Evolutionary conservation across 2,888 invertebrate genomes (phyloP).

Genomic region (Apodemia duryi): DNA sequence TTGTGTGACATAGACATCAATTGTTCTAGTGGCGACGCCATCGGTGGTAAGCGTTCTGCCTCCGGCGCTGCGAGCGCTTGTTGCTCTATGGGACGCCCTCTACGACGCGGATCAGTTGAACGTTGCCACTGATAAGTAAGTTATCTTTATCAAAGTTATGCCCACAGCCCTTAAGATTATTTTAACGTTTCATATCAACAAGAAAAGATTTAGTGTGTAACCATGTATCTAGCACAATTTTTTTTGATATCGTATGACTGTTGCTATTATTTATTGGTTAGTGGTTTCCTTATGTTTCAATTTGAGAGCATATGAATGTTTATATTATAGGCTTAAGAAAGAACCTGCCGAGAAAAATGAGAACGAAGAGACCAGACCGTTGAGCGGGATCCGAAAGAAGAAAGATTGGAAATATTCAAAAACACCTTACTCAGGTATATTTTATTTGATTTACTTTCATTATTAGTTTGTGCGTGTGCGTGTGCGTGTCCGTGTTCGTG

Average conservation of each 20-base stretch:
- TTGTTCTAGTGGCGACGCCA: no score
- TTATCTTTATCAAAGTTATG: not conserved
- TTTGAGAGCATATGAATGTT: not conserved
- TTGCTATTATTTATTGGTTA: not conserved
- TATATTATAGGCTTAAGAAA: slow-evolving; percentile 42
- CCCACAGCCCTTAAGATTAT: no score
- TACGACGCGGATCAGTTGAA: slow-evolving; percentile 69
- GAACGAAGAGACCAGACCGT: slow-evolving; percentile 41
- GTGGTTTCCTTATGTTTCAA: not conserved
- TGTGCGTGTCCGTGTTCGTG: no score
- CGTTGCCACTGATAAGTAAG: slow-evolving; percentile 60
- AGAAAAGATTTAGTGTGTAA: no score
- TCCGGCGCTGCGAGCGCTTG: slow-evolving; percentile 91
- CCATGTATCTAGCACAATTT: no score
- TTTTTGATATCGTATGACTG: no score
- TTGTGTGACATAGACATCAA: no score
- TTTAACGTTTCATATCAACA: no score
- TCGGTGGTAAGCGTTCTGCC: slow-evolving; percentile 87
- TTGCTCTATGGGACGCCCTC: slow-evolving; percentile 94
- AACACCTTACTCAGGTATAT: slow-evolving; percentile 50
- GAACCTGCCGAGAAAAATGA: slow-evolving; percentile 47
- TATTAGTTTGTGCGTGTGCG: no score
- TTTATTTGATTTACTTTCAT: not conserved
- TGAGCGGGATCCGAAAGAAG: slow-evolving; percentile 45
- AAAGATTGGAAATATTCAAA: slow-evolving; percentile 49